These are phyloP conservation scores for Drosophila nr. medialis DNA, from an alignment of 2,888 invertebrate genomes.

Conservation along the genomic window DNA sequence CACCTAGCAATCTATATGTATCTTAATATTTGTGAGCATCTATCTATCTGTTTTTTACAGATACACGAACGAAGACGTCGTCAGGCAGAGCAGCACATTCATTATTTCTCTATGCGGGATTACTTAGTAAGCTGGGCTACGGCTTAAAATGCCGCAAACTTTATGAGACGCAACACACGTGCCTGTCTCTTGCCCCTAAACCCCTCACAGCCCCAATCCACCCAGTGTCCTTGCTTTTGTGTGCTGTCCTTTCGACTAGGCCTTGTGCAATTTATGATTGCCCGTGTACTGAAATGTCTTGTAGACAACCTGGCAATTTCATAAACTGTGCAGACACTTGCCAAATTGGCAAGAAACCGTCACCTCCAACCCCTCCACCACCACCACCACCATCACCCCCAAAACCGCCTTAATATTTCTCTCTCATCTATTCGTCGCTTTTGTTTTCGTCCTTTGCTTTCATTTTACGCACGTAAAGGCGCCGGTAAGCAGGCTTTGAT, in stretches of 20 bases:
- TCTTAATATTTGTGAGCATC: slow-evolving; percentile 24
- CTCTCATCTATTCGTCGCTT: slow-evolving; percentile 8
- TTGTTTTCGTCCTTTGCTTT: slow-evolving; percentile 42
- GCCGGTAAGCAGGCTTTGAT: slow-evolving; percentile 67
- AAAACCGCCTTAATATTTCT: not conserved
- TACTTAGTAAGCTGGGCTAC: slow-evolving; percentile 69
- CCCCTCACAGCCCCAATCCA: not conserved
- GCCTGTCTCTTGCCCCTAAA: slow-evolving; percentile 24
- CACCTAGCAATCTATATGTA: slow-evolving; percentile 41
- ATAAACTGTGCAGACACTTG: slow-evolving; percentile 76
- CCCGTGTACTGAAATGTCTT: slow-evolving; percentile 43
- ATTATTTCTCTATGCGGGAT: slow-evolving; percentile 76
- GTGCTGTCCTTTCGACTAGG: slow-evolving; percentile 45
- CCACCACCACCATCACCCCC: no score
- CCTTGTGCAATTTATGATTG: slow-evolving; percentile 76
- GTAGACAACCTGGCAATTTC: slow-evolving; percentile 79
- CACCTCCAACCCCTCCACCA: not conserved
- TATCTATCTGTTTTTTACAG: slow-evolving; percentile 41
- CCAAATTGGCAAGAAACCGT: slow-evolving; percentile 64
- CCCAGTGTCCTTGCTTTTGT: not conserved
- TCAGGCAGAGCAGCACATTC: slow-evolving; percentile 68
- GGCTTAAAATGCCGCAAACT: slow-evolving; percentile 79
- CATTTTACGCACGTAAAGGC: slow-evolving; percentile 67
- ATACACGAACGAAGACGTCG: slow-evolving; percentile 39
- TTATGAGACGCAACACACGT: slow-evolving; percentile 78